A percentile compares a stretch with the other conserved stretches of the same genome.
These are phyloP conservation scores for Zeugodacus cucurbitae DNA, from an alignment of 1,140 invertebrate genomes.

Conservation along the genomic window DNA sequence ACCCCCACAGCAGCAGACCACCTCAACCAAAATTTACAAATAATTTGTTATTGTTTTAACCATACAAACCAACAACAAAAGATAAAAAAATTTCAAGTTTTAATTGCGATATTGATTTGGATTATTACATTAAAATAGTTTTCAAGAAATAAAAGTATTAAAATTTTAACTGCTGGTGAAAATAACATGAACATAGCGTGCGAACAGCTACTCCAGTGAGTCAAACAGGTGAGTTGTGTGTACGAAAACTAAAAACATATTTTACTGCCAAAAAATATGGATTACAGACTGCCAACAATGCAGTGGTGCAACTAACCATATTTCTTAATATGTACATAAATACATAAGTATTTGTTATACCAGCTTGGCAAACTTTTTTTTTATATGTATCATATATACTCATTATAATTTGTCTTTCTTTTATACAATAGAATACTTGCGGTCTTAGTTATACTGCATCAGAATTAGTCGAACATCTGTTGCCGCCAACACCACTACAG, in stretches of 20 bases:
- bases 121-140: not conserved
- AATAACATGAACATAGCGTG: not conserved
- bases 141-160: not conserved
- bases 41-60: not conserved
- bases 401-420: not conserved
- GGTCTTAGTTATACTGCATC: not conserved
- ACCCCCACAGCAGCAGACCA: conserved; percentile 16
- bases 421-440: not conserved
- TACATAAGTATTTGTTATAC: not conserved
- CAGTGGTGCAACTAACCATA: not conserved
- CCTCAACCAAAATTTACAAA: not conserved
- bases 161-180: not conserved
- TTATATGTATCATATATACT: not conserved
- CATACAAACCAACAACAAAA: not conserved
- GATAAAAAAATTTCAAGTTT: not conserved
- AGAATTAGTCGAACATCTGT: conserved; percentile 24
- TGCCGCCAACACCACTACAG: conserved; percentile 19
- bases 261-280: not conserved
- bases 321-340: not conserved
- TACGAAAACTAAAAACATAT: not conserved
- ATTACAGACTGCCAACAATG: not conserved
- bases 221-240: conserved; percentile 16
- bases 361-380: not conserved
- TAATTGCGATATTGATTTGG: not conserved
- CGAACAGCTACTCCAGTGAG: not conserved